Base-by-base conservation (phyloP, 2,113 vertebrate species). In the Morone saxatilis region DNA sequence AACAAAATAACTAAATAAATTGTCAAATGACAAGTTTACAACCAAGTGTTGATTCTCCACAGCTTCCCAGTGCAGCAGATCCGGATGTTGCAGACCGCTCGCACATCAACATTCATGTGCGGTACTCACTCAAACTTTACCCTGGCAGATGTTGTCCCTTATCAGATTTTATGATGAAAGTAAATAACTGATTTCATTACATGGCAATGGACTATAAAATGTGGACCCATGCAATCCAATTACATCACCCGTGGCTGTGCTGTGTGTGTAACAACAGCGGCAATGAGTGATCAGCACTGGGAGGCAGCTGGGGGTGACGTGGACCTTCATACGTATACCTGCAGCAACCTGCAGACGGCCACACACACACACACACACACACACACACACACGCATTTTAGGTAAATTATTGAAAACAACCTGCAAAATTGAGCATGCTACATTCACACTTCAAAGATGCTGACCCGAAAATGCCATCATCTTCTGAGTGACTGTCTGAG, bases 101-200 rank as follows among this genome's bases (percentile, higher is more conserved):
- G 47, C 80, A 62, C 81, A 92, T 92, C 86, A 80, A 77, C 88
- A 92, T 94, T 91, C 91, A 89, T 63, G 68, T 53, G 89, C 50
- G 47, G 69, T 8, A 0, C 79, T 89, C 85, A 41, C 61, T 83
- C 75, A 71, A 90, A 90, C 85, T 91, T 91, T 87, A 87, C 79
- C 81, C 85, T 22, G 75, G 85, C 93, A 94, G 92, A 92, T 90
- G 90, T 87, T 79, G 82, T 84, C 76, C 84, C 83, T 90, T 87
- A 92, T 91, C 92, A 84, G 77, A 86, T 90, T 93, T 94, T 89
- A 93, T 87, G 89, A 92, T 83, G 87, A 92, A 90, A 89, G 91
- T 93, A 92, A 93, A 94, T 88, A 93, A 92, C 87, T 90, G 88
- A 92, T 92, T 91, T 93, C 85, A 94, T 93, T 92, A 93, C 90